These are phyloP conservation scores for Pangasius macronema DNA, from an alignment of 2,797 vertebrate species.

Conservation along the genomic window DNA sequence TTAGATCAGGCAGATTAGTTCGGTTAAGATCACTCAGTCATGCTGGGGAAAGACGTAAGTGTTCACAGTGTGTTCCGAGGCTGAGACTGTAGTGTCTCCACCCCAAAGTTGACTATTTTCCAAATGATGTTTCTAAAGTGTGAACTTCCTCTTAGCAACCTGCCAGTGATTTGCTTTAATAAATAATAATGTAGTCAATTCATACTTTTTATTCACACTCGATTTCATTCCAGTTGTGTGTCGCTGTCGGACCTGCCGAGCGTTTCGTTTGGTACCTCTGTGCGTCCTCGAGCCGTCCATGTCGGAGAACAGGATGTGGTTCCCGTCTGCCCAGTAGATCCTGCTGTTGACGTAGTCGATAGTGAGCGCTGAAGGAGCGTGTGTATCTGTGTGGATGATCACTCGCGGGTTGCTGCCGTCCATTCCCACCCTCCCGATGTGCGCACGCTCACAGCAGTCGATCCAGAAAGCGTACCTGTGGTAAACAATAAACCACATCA, in stretches of 20 bases:
- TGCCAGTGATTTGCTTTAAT: background rate
- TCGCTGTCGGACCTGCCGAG: background rate
- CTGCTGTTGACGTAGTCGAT: conserved; percentile 84
- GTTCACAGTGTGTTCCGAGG: background rate
- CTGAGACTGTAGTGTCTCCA: background rate
- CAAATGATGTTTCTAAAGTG: too few relatives aligned
- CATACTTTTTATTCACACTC: background rate
- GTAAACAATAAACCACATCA: conserved; percentile 21
- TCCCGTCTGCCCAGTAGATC: conserved; percentile 85
- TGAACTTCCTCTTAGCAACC: background rate
- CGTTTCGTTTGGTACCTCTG: conserved; percentile 68
- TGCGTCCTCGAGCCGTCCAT: conserved; percentile 81
- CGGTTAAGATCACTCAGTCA: background rate
- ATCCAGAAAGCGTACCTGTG: conserved; percentile 84
- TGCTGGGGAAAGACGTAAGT: background rate
- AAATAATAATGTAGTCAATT: background rate
- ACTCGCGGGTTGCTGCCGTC: conserved; percentile 79
- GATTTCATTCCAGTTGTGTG: too few relatives aligned
- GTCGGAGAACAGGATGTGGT: conserved; percentile 82
- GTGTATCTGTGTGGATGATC: conserved; percentile 79
- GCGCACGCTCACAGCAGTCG: conserved; percentile 83
- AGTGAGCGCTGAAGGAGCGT: conserved; percentile 79
- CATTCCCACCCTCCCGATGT: conserved; percentile 84
- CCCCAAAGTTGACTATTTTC: background rate
- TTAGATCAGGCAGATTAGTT: background rate